Percentiles rank a stretch among this genome's conserved stretches.
Conservation (phyloP, 92 coral and sea anemone species). For the Paragorgia papillata region DNA sequence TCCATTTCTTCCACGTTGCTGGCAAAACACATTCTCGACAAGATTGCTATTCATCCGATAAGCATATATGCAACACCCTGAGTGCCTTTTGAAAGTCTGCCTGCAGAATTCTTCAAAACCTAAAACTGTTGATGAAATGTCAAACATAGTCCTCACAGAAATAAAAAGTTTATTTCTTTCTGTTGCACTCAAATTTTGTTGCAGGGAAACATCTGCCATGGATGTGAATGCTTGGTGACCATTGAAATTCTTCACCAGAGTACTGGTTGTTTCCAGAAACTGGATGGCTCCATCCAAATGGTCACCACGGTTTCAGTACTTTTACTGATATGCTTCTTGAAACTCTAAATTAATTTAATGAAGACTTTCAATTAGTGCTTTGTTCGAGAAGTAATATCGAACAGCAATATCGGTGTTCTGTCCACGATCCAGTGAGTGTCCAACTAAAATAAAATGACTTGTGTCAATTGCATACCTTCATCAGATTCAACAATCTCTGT, state of each 20-base stretch:
- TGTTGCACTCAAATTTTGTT: slow-evolving; percentile 14
- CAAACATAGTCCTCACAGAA: slow-evolving; percentile 50
- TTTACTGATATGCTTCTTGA: too few species aligned
- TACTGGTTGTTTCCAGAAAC: too few species aligned
- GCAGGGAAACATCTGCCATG: not conserved
- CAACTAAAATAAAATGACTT: too few species aligned
- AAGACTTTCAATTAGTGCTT: too few species aligned
- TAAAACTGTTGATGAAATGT: slow-evolving; percentile 40
- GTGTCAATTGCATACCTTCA: slow-evolving; percentile 15
- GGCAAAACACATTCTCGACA: slow-evolving; percentile 57
- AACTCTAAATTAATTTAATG: too few species aligned
- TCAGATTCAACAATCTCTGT: slow-evolving; percentile 20
- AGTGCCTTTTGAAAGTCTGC: slow-evolving; percentile 26
- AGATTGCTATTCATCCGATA: slow-evolving; percentile 47
- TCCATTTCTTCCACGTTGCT: slow-evolving; percentile 54
- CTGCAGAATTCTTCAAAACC: slow-evolving; percentile 50
- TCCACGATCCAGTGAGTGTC: too few species aligned
- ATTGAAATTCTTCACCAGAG: too few species aligned
- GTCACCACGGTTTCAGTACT: too few species aligned
- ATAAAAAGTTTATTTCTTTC: slow-evolving; percentile 32
- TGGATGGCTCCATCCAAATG: too few species aligned
- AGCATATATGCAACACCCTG: slow-evolving; percentile 44
- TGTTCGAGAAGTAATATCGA: too few species aligned
- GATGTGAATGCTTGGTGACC: too few species aligned
- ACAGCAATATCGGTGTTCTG: too few species aligned